Base-by-base conservation (phyloP, 2,113 vertebrate genomes). In the Lucifuga dentata region DNA sequence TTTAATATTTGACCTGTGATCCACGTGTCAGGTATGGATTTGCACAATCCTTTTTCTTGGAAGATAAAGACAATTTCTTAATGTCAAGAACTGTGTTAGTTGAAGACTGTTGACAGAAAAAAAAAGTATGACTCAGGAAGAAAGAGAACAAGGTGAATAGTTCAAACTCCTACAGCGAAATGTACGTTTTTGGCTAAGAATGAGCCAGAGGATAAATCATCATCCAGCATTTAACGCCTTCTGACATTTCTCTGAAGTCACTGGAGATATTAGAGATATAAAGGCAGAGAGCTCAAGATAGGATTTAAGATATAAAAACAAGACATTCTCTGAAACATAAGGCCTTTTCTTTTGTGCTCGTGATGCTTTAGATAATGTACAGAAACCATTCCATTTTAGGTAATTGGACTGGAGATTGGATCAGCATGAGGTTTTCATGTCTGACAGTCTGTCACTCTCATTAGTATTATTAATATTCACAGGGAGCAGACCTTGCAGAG, bases 321-420 rank as follows among this genome's bases (percentile, higher is more conserved):
- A 15, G 3, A 13, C 5, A 63, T 64, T 68, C 62, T 12, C 32
- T 51, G 44, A 71, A 77, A 71, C 40, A 23, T 20, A 56, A 38
- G 24, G 29, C 41, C 17, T 19, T 45, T 17, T 55, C n/a, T 58
- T 70, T 33, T 20, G 49, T 24, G 23, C 39, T 24, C 2, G 7
- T 2, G 9, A 5, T 41, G 5, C 48, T 60, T 41, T 52, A 15
- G 32, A 51, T 38, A 36, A 51, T 1, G n/a, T 32, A 13, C 53
- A 49, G n/a, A n/a, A n/a, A n/a, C n/a, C 56, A 45, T 15, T 33
- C 7, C 33, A 17, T 61, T 15, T 38, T 38, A 12, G 43, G 62
- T 77, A 85, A 84, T 74, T 81, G 70, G 73, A 13, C 35, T 19
- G 6, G 53, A 69, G 66, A 73, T 51, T 61, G 6, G 45, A 84